Conservation (phyloP, 2,113 vertebrate genomes). For the Scopus umbretta region DNA sequence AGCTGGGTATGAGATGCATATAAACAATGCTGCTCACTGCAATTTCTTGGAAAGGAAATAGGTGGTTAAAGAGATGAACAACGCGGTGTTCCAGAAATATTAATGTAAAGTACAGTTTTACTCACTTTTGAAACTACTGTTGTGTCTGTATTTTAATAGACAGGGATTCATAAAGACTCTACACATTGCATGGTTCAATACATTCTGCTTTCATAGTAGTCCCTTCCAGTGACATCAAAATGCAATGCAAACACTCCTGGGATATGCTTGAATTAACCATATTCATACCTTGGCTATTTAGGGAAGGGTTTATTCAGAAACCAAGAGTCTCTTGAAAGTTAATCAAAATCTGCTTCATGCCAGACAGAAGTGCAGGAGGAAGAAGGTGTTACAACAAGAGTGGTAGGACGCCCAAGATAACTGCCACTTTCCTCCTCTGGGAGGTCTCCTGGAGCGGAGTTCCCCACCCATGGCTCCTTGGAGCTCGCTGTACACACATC, state of each 20-base stretch:
- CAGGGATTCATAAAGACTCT: background rate
- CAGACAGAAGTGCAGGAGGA: background rate
- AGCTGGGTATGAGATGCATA: background rate
- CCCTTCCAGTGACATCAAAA: background rate
- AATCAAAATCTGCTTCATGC: background rate
- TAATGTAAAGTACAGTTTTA: background rate
- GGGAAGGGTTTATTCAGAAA: background rate
- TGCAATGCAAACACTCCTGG: background rate
- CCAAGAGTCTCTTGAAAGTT: background rate
- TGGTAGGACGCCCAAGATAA: background rate
- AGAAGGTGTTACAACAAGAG: background rate
- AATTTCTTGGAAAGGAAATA: background rate
- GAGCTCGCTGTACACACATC: accelerated
- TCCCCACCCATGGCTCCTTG: background rate
- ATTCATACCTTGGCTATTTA: background rate
- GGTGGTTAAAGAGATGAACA: background rate
- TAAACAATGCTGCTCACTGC: background rate
- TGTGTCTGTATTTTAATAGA: background rate
- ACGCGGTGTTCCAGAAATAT: background rate
- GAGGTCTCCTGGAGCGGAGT: too few species aligned
- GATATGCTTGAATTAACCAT: background rate
- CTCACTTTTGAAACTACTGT: background rate
- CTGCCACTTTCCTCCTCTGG: background rate
- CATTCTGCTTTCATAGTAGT: background rate
- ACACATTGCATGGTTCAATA: background rate